Percentiles rank a stretch among this genome's conserved stretches.
These are phyloP conservation scores for Thysanoteuthis rhombus DNA, from an alignment of 2,888 invertebrate genomes.

Conservation along the genomic window DNA sequence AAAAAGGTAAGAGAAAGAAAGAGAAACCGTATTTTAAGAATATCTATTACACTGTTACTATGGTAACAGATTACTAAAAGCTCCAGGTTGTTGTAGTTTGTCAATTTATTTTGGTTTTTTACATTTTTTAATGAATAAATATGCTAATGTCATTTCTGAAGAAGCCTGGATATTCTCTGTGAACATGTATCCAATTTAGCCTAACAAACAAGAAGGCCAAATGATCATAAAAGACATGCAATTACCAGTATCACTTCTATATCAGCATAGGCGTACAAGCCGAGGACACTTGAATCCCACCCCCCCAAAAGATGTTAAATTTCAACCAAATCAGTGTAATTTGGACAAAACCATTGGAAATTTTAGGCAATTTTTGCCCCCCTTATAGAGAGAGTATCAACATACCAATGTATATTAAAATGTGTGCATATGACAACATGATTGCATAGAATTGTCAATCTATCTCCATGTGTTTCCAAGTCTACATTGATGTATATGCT, in stretches of 20 bases:
- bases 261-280: no score
- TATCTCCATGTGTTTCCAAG: no score
- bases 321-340: no score
- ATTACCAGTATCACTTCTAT: not conserved
- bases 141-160: not conserved
- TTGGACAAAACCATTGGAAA: no score
- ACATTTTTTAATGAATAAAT: constrained; percentile 1
- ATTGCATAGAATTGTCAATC: no score
- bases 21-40: not conserved
- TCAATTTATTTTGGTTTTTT: not conserved
- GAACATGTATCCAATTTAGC: not conserved
- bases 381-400: no score
- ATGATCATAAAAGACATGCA: not conserved
- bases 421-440: not conserved
- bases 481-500: no score
- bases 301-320: no score
- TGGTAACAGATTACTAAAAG: not conserved
- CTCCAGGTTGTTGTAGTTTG: not conserved
- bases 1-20: not conserved
- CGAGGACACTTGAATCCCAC: no score
- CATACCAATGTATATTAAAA: not conserved
- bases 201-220: not conserved
- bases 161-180: not conserved
- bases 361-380: no score
- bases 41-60: not conserved